phyloP scores from a whole-genome alignment of 53 echinoderm and acorn worm genomes.

The Glandiceps talaboti region DNA sequence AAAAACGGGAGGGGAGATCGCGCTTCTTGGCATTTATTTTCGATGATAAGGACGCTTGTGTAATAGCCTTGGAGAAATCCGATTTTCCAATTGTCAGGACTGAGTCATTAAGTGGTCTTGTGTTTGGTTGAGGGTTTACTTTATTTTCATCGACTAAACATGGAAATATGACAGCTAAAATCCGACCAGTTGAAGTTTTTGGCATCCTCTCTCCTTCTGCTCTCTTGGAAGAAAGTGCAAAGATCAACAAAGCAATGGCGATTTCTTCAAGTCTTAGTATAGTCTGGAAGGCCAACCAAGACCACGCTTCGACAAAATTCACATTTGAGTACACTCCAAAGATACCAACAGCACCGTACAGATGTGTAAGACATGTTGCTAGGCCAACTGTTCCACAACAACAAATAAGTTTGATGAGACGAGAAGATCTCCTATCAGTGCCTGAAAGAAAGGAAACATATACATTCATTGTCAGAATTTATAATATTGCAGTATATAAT shows the following conservation, averaged over 20 bases:
- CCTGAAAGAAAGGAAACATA: neutral
- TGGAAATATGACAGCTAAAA: neutral
- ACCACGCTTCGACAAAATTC: slow-evolving; percentile 57
- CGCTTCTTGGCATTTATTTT: too few species aligned
- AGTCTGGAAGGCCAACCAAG: slow-evolving; percentile 83
- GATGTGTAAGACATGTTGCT: slow-evolving; percentile 52
- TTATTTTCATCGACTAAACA: neutral
- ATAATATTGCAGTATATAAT: too few species aligned
- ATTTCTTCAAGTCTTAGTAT: slow-evolving; percentile 59
- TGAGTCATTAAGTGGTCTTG: too few species aligned
- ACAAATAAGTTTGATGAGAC: slow-evolving; percentile 13
- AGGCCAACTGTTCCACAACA: slow-evolving; percentile 39
- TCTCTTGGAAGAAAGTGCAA: slow-evolving; percentile 25
- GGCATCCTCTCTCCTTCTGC: neutral
- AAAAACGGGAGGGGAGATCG: too few species aligned
- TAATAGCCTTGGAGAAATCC: too few species aligned
- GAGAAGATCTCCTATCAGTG: neutral
- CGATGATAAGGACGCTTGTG: too few species aligned
- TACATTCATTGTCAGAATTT: too few species aligned
- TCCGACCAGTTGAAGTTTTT: neutral
- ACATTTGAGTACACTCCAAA: slow-evolving; percentile 72
- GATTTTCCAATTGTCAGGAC: too few species aligned
- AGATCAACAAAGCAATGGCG: slow-evolving; percentile 43
- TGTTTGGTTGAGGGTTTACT: neutral
- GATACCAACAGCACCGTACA: slow-evolving; percentile 80